Evolutionary conservation across 2,797 vertebrate genomes (phyloP).

Genomic region (Australoheros facetus): DNA sequence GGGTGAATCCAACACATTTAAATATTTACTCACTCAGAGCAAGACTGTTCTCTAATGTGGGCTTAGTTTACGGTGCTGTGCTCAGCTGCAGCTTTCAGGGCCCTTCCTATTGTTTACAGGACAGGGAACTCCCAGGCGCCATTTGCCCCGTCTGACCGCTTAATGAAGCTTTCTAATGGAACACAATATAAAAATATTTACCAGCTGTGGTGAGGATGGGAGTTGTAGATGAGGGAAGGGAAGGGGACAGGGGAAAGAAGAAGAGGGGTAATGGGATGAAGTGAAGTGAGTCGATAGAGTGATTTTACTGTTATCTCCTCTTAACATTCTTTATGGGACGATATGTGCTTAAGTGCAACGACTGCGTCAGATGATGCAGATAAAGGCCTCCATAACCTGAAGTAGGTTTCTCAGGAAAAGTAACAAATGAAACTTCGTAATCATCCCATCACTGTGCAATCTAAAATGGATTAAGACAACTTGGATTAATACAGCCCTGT

Average conservation of each 20-base stretch:
- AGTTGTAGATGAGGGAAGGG: constrained; percentile 39
- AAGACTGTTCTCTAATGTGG: constrained; percentile 69
- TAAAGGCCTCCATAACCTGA: constrained; percentile 35
- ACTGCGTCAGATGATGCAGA: constrained; percentile 46
- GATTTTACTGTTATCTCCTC: constrained; percentile 52
- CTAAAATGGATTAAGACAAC: background rate
- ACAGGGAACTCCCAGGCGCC: constrained; percentile 79
- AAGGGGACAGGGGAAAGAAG: constrained; percentile 24
- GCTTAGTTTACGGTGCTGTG: constrained; percentile 69
- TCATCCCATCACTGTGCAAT: background rate
- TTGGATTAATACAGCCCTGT: constrained; percentile 2
- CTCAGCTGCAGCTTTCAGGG: constrained; percentile 75
- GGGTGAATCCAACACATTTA: constrained; percentile 71
- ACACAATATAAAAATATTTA: constrained; percentile 84
- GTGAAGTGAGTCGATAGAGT: constrained; percentile 50
- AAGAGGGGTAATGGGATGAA: constrained; percentile 20
- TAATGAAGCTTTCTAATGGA: constrained; percentile 82
- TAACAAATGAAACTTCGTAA: background rate
- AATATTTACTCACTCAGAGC: constrained; percentile 78
- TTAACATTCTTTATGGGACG: constrained; percentile 31
- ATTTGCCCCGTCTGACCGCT: constrained; percentile 76
- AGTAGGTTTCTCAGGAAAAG: background rate
- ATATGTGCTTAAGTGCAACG: constrained; percentile 25
- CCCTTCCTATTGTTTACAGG: constrained; percentile 81
- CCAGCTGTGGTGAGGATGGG: constrained; percentile 68